These are phyloP conservation scores for Whitmania pigra DNA, from an alignment of 1,140 invertebrate species.

Conservation along the genomic window DNA sequence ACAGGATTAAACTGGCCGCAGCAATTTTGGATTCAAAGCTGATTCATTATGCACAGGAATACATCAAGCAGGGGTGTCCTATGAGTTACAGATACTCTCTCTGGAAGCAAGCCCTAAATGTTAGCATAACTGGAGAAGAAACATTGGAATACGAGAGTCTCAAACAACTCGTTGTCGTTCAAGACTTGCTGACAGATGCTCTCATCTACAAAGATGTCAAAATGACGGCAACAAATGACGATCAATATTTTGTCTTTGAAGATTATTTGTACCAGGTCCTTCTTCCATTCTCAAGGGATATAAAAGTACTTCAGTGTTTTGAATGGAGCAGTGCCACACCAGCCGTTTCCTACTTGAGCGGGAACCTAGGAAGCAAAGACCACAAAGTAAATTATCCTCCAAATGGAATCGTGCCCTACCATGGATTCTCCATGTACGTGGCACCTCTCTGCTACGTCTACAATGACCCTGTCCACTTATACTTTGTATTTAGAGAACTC, in stretches of 20 bases:
- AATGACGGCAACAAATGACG: constrained; percentile 85
- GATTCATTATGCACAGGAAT: constrained; percentile 50
- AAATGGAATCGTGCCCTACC: constrained; percentile 85
- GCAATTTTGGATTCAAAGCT: constrained; percentile 40
- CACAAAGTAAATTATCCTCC: constrained; percentile 67
- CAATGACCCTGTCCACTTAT: constrained; percentile 70
- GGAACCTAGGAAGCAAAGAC: constrained; percentile 38
- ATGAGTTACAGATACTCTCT: constrained; percentile 59
- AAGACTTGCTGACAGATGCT: constrained; percentile 82
- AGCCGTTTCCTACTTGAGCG: constrained; percentile 40
- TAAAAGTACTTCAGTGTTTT: constrained; percentile 54
- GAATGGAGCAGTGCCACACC: constrained; percentile 39
- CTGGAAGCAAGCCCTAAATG: constrained; percentile 69
- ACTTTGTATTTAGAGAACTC: constrained; percentile 77
- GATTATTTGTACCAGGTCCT: constrained; percentile 87
- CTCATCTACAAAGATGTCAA: constrained; percentile 90
- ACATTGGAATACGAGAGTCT: constrained; percentile 59
- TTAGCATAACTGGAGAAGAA: constrained; percentile 52
- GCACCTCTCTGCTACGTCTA: constrained; percentile 86
- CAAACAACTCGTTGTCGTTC: constrained; percentile 67
- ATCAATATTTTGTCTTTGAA: constrained; percentile 95
- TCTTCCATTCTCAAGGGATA: constrained; percentile 80
- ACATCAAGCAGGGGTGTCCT: constrained; percentile 69
- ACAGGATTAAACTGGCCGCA: constrained; percentile 36
- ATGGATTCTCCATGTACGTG: constrained; percentile 92